These are phyloP conservation scores for Cheilinus undulatus DNA, from an alignment of 2,113 vertebrate species.

Conservation along the genomic window DNA sequence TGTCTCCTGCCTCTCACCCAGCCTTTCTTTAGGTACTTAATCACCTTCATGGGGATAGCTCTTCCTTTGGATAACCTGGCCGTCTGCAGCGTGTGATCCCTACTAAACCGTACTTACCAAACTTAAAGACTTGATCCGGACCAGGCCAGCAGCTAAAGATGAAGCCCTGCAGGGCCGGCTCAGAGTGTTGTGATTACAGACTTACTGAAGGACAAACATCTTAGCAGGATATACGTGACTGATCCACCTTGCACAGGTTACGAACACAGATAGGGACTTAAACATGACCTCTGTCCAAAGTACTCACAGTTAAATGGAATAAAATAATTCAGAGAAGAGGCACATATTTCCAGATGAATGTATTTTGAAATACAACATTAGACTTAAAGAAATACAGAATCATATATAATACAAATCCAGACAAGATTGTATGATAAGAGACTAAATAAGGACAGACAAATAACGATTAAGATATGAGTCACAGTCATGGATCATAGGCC, in stretches of 20 bases:
- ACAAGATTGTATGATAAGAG: too few species aligned
- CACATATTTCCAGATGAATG: too few species aligned
- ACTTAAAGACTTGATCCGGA: slow-evolving; percentile 88
- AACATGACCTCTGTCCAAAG: neutral
- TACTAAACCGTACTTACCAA: slow-evolving; percentile 86
- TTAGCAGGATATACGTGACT: slow-evolving; percentile 80
- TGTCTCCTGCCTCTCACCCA: slow-evolving; percentile 85
- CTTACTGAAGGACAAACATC: slow-evolving; percentile 85
- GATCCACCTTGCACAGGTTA: slow-evolving; percentile 64
- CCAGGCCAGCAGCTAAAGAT: slow-evolving; percentile 81
- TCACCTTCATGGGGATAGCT: slow-evolving; percentile 87
- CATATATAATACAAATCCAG: too few species aligned
- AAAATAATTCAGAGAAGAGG: neutral
- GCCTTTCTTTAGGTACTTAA: slow-evolving; percentile 89
- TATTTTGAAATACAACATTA: too few species aligned
- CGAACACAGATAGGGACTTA: neutral
- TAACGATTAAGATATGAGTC: too few species aligned
- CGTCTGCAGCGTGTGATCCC: slow-evolving; percentile 75
- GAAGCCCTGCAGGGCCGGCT: slow-evolving; percentile 78
- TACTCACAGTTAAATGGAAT: neutral
- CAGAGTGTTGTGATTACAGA: slow-evolving; percentile 83
- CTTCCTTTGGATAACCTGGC: slow-evolving; percentile 85
- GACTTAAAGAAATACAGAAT: too few species aligned
- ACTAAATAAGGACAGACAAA: too few species aligned
- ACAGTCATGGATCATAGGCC: too few species aligned